A percentile compares a stretch with the other conserved stretches of the same genome.
Conservation (phyloP, 1,140 invertebrate species). For the Limonius californicus region DNA sequence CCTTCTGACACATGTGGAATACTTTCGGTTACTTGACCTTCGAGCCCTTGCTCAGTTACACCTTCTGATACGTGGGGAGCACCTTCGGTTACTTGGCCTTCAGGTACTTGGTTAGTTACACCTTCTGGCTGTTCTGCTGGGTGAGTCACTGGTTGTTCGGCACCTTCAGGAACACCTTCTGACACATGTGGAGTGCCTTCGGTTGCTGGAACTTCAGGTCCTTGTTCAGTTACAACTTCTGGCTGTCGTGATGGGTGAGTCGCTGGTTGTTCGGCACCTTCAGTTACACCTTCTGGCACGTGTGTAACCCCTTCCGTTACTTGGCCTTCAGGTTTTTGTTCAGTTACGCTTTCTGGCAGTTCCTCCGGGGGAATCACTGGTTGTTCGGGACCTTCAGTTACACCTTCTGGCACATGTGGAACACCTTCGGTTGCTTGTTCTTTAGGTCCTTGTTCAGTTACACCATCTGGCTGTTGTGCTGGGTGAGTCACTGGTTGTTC, state of each 20-base stretch:
- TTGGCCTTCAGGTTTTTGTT: slow-evolving; percentile 17
- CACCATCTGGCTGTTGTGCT: slow-evolving; percentile 18
- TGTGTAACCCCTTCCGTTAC: not conserved
- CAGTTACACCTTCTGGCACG: slow-evolving; percentile 11
- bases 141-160: not conserved
- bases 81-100: not conserved
- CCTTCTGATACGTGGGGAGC: too few species aligned
- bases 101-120: not conserved
- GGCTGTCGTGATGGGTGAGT: too few species aligned
- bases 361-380: not conserved
- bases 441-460: slow-evolving; percentile 19
- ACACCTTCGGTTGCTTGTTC: not conserved
- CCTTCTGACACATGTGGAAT: too few species aligned
- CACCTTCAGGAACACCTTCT: slow-evolving; percentile 10
- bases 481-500: too few species aligned
- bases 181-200: slow-evolving; percentile 10
- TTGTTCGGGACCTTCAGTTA: not conserved
- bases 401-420: not conserved
- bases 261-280: not conserved
- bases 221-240: not conserved
- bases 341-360: not conserved
- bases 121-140: not conserved
- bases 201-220: not conserved
- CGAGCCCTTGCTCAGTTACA: too few species aligned
- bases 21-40: too few species aligned